Evolutionary conservation across 1,140 invertebrate genomes (phyloP), one percentile per base, ranked within the genome.

Genomic region (Adelges cooleyi): DNA sequence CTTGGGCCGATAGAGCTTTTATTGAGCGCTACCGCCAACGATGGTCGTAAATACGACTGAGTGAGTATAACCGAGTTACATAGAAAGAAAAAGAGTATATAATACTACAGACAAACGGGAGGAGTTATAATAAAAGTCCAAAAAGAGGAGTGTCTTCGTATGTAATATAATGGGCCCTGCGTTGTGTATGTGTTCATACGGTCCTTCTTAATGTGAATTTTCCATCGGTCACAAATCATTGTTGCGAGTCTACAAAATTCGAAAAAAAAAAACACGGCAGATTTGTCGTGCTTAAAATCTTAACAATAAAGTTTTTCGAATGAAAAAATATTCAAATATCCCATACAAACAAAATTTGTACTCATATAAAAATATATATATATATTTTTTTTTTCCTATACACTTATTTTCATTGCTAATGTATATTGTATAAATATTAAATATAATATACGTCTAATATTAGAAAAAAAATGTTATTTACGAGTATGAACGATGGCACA

Each of bases 111-210:
- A 29, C 40, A 20, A 46, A 46, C 54, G 11, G 36, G 17, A 25
- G 23, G 40, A 59, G 54, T 59, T 59, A 59, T 59, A 59, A 59
- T 59, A 59, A 59, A 59, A 59, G 54, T 59, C 54, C 54, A n/a
- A 59, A 59, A 59, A 44, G 54, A 59, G 54, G 54, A 59, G 54
- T 44, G 40, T 42, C 40, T 59, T 17, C 15, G 23, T 59, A 40
- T 59, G 54, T 18, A 59, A 59, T 44, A 59, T 59, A 59, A 59
- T 59, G 11, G 54, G n/a, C 11, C 15, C 53, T 17, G 6, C 22
- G 53, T 59, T 18, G 40, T 44, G 18, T 59, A n/a, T 59, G n/a
- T 42, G 40, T 44, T n/a, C 25, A 42, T 44, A 44, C 23, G 23
- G 54, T 59, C 11, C 29, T 33, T 33, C 29, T 33, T 59, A 59